A percentile compares a stretch with the other conserved stretches of the same genome.
Conservation (phyloP, 2,888 invertebrate genomes). For the Hypercompe scribonia region DNA sequence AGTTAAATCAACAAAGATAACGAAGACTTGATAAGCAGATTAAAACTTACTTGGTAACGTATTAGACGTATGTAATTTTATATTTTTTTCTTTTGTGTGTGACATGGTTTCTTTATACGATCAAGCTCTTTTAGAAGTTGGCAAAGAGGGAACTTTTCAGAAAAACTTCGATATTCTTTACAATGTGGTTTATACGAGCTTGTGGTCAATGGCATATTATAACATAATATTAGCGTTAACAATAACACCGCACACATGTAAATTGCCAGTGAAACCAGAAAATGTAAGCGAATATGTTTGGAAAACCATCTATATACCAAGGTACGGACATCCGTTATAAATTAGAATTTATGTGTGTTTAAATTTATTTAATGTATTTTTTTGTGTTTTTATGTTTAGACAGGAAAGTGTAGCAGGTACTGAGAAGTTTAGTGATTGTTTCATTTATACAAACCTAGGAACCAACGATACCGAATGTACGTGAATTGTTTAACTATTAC, state of each 20-base stretch:
- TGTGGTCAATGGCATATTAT: constrained; percentile 74
- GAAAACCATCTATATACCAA: constrained; percentile 67
- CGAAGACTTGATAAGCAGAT: constrained; percentile 27
- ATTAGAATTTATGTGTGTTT: neutral
- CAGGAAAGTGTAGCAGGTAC: constrained; percentile 28
- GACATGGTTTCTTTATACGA: constrained; percentile 66
- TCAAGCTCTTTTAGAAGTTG: constrained; percentile 67
- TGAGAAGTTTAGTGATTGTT: constrained; percentile 60
- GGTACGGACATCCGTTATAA: constrained; percentile 47
- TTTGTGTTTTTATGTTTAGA: constrained; percentile 23
- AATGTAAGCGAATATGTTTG: constrained; percentile 67
- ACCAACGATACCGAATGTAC: constrained; percentile 29
- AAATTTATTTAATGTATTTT: neutral
- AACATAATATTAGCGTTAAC: constrained; percentile 77
- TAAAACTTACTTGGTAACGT: constrained; percentile 31
- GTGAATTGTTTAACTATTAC: neutral
- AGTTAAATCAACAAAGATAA: constrained; percentile 31
- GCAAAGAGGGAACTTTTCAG: constrained; percentile 76
- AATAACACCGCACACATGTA: constrained; percentile 76
- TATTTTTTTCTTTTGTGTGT: neutral
- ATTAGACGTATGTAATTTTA: constrained; percentile 16
- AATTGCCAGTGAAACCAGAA: constrained; percentile 66
- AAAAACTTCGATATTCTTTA: constrained; percentile 73
- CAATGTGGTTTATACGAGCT: constrained; percentile 68
- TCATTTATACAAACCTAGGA: constrained; percentile 46